phyloP scores from a whole-genome alignment of 2,113 vertebrate genomes.

The Notarius quadriscutis region DNA sequence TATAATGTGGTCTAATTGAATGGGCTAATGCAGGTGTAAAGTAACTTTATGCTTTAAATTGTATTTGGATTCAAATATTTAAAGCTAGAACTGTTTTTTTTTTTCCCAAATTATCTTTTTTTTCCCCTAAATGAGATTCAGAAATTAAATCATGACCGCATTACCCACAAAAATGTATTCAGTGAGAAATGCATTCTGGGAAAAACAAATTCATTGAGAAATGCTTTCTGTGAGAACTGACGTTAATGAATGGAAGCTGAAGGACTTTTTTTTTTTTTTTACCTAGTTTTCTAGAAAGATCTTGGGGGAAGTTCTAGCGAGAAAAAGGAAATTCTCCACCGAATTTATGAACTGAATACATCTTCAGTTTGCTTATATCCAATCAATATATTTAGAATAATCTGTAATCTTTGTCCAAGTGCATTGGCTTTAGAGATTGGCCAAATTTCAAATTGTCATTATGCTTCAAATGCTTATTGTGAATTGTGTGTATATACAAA shows the following conservation, averaged over 20 bases:
- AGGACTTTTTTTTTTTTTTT: neutral
- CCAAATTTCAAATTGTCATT: neutral
- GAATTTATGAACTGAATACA: neutral
- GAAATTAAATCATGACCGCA: slow-evolving; percentile 51
- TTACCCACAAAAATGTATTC: slow-evolving; percentile 54
- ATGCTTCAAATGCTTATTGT: neutral
- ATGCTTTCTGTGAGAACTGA: slow-evolving; percentile 46
- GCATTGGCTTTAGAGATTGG: neutral
- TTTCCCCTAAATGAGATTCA: neutral
- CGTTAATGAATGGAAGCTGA: slow-evolving; percentile 55
- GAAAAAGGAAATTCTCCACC: neutral
- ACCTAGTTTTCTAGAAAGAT: neutral
- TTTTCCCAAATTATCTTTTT: neutral
- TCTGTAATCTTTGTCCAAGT: neutral
- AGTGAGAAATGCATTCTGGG: neutral
- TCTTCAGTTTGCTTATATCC: slow-evolving; percentile 5
- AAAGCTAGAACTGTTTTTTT: neutral
- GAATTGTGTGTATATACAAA: neutral
- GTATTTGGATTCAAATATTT: neutral
- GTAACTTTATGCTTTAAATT: neutral
- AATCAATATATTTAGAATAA: neutral
- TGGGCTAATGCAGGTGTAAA: slow-evolving; percentile 4
- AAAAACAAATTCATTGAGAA: neutral
- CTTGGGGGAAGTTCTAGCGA: no score
- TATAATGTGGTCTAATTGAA: slow-evolving; percentile 14